Evolutionary conservation across 2,797 vertebrate species (phyloP).

Genomic region (Glossophaga mutica): DNA sequence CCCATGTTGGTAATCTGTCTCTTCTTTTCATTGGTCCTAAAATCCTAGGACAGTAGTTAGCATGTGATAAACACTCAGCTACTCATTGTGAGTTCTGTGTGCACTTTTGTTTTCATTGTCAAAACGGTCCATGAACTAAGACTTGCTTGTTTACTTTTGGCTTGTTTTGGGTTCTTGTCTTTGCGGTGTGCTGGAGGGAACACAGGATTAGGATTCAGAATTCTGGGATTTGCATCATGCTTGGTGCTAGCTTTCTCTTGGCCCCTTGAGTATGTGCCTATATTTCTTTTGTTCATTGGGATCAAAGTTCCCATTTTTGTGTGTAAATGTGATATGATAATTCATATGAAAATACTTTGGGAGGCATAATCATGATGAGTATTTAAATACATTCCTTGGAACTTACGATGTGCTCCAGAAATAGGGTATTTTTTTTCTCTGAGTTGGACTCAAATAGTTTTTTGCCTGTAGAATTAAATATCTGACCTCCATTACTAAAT

Average conservation of each 20-base stretch:
- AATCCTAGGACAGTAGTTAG: not conserved
- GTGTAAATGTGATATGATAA: not conserved
- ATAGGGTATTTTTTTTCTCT: not conserved
- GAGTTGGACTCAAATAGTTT: not conserved
- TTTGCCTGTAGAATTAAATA: not conserved
- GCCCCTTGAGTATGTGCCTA: not conserved
- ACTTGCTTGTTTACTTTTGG: not conserved
- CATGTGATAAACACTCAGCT: not conserved
- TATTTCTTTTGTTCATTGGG: not conserved
- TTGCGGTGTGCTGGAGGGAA: not conserved
- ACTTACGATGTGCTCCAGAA: not conserved
- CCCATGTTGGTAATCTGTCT: not conserved
- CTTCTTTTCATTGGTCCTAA: not conserved
- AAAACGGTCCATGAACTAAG: not conserved
- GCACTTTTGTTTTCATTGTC: not conserved
- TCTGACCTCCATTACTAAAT: not conserved
- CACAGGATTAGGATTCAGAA: not conserved
- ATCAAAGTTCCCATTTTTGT: not conserved
- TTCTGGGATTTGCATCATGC: not conserved
- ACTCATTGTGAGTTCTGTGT: not conserved
- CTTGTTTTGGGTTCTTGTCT: not conserved
- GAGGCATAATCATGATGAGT: not conserved
- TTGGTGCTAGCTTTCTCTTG: not conserved
- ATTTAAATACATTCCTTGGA: not conserved
- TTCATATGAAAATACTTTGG: not conserved